phyloP scores from a whole-genome alignment of 2,888 invertebrate species.

The Copidosoma aretas region DNA sequence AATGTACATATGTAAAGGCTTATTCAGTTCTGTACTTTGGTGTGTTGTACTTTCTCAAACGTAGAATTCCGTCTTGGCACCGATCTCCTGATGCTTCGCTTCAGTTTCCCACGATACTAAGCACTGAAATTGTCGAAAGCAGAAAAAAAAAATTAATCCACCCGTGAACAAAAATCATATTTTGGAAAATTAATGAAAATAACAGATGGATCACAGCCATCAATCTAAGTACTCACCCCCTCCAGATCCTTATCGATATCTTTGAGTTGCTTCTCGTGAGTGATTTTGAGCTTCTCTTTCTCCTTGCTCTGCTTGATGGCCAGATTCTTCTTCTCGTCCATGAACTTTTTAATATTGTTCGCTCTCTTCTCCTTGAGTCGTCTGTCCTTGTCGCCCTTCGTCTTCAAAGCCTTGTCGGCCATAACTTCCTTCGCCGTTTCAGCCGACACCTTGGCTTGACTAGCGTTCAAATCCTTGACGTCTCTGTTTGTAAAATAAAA shows the following conservation, averaged over 20 bases:
- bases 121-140: too few species aligned
- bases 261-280: slow-evolving; percentile 67
- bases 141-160: too few species aligned
- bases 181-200: too few species aligned
- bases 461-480: slow-evolving; percentile 70
- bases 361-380: slow-evolving; percentile 69
- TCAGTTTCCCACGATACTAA: slow-evolving; percentile 63
- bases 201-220: too few species aligned
- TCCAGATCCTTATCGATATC: slow-evolving; percentile 63
- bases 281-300: slow-evolving; percentile 67
- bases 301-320: slow-evolving; percentile 68
- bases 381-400: slow-evolving; percentile 73
- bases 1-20: too few species aligned
- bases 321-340: slow-evolving; percentile 68
- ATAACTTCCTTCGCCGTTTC: slow-evolving; percentile 72
- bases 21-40: too few species aligned
- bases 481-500: slow-evolving; percentile 62
- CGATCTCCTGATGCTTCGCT: slow-evolving; percentile 60
- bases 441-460: slow-evolving; percentile 71
- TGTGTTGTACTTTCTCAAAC: too few species aligned
- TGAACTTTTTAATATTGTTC: slow-evolving; percentile 72
- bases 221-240: slow-evolving; percentile 54
- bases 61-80: slow-evolving; percentile 63
- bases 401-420: slow-evolving; percentile 71
- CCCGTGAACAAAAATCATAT: too few species aligned